Base-by-base conservation (phyloP, 2,888 invertebrate species). In the Lasius fuliginosus region DNA sequence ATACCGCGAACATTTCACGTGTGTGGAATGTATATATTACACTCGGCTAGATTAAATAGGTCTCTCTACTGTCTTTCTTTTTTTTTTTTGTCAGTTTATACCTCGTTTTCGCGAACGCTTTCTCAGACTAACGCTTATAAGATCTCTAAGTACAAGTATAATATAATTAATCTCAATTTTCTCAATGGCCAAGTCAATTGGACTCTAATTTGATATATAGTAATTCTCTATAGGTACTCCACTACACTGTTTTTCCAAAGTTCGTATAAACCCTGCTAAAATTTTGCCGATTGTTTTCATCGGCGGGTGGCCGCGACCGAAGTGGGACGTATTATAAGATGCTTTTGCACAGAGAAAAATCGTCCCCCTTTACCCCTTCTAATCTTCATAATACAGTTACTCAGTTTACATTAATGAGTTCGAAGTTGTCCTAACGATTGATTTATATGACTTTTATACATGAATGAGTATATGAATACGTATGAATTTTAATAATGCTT, bases 231-330 rank as follows among this genome's bases (percentile, higher is more conserved):
- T 53, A 86, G 36, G 81, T 83, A 62, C 58, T 77, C 18, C 81
- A 3, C 58, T 58, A 33, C 49, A 69, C 86, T 91, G 90, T 82
- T 77, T 65, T 79, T 65, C 69, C 82, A 85, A 89, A 87, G 89
- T 87, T 91, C 83, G 85, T 92, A 92, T 91, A 91, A 92, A 93
- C 92, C 92, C 92, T 93, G 93, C 91, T 91, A 92, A 90, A 88
- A 86, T 89, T 88, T 75, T 88, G 62, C 40, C 67, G 69, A 75
- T 42, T 40, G 9, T 33, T 42, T 11, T n/a, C 67, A n/a, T 71
- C 68, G 73, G n/a, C 15, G 46, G 65, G 73, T 81, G 85, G 49
- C 84, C 68, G 40, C n/a, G 42, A 60, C 56, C 75, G 46, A 85
- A 74, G 56, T 62, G 53, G 68, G 36, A 84, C 53, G 60, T 82